Base-by-base conservation (phyloP, 2,113 vertebrate species). In the Oncorhynchus tshawytscha region DNA sequence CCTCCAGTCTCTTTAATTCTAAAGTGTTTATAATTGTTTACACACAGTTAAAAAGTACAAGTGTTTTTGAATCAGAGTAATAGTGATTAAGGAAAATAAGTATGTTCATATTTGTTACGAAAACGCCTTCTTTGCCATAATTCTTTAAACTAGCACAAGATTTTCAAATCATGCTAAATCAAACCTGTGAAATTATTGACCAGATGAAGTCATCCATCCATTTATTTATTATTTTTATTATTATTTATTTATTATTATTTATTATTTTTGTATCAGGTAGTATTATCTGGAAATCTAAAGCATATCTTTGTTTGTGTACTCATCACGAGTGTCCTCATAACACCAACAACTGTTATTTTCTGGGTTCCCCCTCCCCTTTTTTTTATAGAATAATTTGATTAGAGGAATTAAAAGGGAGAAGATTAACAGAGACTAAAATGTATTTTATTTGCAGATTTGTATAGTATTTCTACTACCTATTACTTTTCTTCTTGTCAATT, bases 21-120 rank as follows among this genome's bases (percentile, higher is more conserved):
- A 85, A 91, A 91, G 87, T 87, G 86, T 85, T 91, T 80, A 81
- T 91, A 91, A 92, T 90, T 91, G 91, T 88, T 83, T 85, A 91
- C 91, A 86, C 86, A 83, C 85, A 90, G 90, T 90, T 90, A 86
- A 76, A 90, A 89, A 73, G 81, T 73, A 86, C 78, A 78, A 91
- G 88, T 87, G 82, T 83, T 88, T 83, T 76, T 68, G 67, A 3
- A 74, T 74, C 77, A 71, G 76, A 71, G 70, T 64, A 9, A 78
- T 78, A 75, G 31, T 80, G 18, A 72, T 57, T 62, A 66, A 48
- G 65, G 70, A 75, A 13, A 74, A 45, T 2, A 45, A 45, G 39
- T 49, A 39, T 49, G 15, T 27, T 25, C n/a, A 57, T 27, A 7
- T 25, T 29, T 70, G 45, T 73, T 72, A 66, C 34, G 54, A 67